A percentile compares a stretch with the other conserved stretches of the same genome.
Conservation (phyloP, 2,888 invertebrate genomes). For the Drosophila kanekoi region DNA sequence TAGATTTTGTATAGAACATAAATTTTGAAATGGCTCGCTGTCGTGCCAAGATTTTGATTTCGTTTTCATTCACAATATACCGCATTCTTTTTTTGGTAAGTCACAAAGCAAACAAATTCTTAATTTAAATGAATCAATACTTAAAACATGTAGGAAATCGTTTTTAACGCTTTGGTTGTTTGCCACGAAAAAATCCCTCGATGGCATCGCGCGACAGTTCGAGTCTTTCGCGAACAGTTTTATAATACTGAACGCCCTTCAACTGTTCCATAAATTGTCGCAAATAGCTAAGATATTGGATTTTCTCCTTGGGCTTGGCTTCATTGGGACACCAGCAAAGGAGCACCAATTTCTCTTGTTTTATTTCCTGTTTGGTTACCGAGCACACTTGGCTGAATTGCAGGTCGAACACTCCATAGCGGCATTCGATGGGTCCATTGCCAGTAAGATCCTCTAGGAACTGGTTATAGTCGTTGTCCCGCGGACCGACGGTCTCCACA, state of each 20-base stretch:
- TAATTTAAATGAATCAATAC: neutral
- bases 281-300: slow-evolving; percentile 31
- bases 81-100: too few relatives aligned
- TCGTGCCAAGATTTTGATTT: too few relatives aligned
- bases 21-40: neutral
- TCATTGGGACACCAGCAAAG: slow-evolving; percentile 40
- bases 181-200: slow-evolving; percentile 6
- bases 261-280: slow-evolving; percentile 26
- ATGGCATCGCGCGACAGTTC: slow-evolving; percentile 25
- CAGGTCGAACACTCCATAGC: slow-evolving; percentile 42
- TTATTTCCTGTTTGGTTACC: slow-evolving; percentile 16
- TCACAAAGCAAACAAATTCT: neutral
- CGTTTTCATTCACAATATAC: too few relatives aligned
- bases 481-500: slow-evolving; percentile 23
- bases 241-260: slow-evolving; percentile 32
- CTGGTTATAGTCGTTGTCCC: slow-evolving; percentile 27
- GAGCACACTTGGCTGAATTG: slow-evolving; percentile 31
- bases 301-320: slow-evolving; percentile 29
- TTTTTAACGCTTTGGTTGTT: neutral
- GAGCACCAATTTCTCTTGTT: slow-evolving; percentile 25
- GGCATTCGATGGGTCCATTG: slow-evolving; percentile 29
- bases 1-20: neutral
- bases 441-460: slow-evolving; percentile 29
- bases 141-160: neutral
- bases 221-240: slow-evolving; percentile 7